Base-by-base conservation (phyloP, 2,797 vertebrate genomes). In the Anas flavirostris region DNA sequence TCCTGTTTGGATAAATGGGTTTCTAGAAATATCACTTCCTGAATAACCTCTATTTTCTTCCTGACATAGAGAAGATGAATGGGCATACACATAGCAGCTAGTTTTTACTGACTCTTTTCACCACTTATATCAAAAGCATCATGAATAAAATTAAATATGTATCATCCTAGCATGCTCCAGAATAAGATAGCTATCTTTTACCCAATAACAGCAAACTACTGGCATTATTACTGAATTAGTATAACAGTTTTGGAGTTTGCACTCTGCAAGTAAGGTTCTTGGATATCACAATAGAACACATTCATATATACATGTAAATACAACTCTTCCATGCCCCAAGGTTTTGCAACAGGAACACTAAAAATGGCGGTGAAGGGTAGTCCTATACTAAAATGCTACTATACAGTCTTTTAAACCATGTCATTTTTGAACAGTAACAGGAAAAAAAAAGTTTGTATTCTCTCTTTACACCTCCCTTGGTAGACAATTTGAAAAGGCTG, bases 11-110 rank as follows among this genome's bases (percentile, higher is more conserved):
- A 52, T 10, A 75, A 64, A 29, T 16, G 39, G 33, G 16, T 21
- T 62, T 86, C 35, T 56, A 77, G 23, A 25, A 72, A 17, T 21
- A 37, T 25, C 12, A 60, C 33, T 25, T 35, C 58, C 23, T 28
- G 50, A 41, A 31, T 23, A 44, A 82, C n/a, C 48, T 39, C 55
- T 35, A 10, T 7, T 66, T 86, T 19, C 76, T n/a, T 25, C 48
- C 23, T 9, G 48, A n/a, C 35, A 31, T 2, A 1, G 13, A 22
- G 28, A 73, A 35, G 41, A 52, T 66, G 3, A 84, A n/a, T 3
- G 7, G 9, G 6, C 35, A 31, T n/a, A 67, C 17, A 67, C 25
- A 66, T 0, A 0, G 25, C 8, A 84, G 10, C 31, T 64, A 13
- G 26, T 28, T 11, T 83, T 79, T 37, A 72, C 7, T 33, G 33